Evolutionary conservation across 2,888 invertebrate genomes (phyloP).

Genomic region (Perizoma flavofasciatum): DNA sequence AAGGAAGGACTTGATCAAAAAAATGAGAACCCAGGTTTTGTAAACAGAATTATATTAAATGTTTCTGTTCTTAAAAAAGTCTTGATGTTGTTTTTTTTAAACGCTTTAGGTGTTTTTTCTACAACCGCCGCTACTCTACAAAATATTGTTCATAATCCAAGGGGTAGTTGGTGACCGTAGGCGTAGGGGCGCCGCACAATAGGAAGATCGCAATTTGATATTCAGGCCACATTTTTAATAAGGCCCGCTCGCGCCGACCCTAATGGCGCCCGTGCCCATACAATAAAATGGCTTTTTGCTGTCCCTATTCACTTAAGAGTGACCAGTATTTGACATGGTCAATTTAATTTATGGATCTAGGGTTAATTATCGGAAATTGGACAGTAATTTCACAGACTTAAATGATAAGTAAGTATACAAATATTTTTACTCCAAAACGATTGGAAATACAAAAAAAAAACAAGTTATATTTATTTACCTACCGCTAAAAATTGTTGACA

Average conservation of each 20-base stretch:
- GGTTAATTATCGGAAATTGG: slow-evolving; percentile 11
- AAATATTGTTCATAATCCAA: slow-evolving; percentile 48
- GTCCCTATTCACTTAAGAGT: slow-evolving; percentile 56
- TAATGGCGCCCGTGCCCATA: slow-evolving; percentile 58
- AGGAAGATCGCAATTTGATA: slow-evolving; percentile 83
- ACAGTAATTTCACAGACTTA: too few species aligned
- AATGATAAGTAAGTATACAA: too few species aligned
- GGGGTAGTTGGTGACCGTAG: slow-evolving; percentile 55
- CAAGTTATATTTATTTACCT: too few species aligned
- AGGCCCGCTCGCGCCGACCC: slow-evolving; percentile 58
- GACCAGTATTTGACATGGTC: slow-evolving; percentile 50
- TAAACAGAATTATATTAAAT: too few species aligned
- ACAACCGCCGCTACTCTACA: slow-evolving; percentile 46
- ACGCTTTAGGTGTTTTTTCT: slow-evolving; percentile 30
- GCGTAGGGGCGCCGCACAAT: slow-evolving; percentile 70
- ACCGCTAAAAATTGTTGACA: too few species aligned
- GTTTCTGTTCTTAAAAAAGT: too few species aligned
- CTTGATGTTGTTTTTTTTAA: too few species aligned
- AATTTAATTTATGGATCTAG: slow-evolving; percentile 42
- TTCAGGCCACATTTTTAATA: slow-evolving; percentile 85
- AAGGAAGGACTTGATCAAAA: too few species aligned
- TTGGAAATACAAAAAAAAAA: too few species aligned
- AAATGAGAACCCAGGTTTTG: too few species aligned
- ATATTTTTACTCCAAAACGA: too few species aligned
- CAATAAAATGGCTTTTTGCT: slow-evolving; percentile 75